Conservation (phyloP, 2,113 vertebrate species). For the human region DNA sequence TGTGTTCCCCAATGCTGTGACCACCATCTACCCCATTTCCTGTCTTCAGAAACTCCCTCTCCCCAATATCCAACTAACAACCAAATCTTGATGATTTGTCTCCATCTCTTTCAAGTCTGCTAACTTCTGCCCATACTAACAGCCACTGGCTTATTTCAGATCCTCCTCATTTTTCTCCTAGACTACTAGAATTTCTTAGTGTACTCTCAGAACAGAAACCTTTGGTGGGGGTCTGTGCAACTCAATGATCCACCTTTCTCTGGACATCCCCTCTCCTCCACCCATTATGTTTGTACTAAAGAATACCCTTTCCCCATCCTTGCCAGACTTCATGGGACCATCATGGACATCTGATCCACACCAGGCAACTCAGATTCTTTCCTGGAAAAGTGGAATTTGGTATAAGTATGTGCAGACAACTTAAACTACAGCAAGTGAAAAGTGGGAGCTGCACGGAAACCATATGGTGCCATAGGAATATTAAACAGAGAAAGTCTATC, state of each 20-base stretch:
- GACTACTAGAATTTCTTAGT: not conserved
- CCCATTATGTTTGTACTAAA: not conserved
- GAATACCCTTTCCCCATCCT: not conserved
- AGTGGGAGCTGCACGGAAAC: not conserved
- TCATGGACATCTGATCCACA: not conserved
- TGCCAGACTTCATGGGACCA: not conserved
- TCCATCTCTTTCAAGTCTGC: not conserved
- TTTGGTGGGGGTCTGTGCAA: not conserved
- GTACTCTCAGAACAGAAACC: not conserved
- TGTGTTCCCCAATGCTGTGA: not conserved
- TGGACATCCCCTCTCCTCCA: not conserved
- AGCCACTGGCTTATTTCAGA: slow-evolving; percentile 4
- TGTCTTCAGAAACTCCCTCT: not conserved
- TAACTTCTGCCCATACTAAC: not conserved
- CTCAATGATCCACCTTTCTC: not conserved
- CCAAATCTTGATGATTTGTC: not conserved
- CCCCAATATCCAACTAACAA: not conserved
- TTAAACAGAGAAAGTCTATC: not conserved
- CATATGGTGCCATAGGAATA: not conserved
- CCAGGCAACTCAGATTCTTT: not conserved
- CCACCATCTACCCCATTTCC: not conserved
- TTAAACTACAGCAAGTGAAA: not conserved
- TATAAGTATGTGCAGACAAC: not conserved
- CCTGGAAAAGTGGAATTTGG: not conserved
- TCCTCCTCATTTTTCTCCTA: not conserved